A percentile compares a stretch with the other conserved stretches of the same genome.
phyloP scores from a whole-genome alignment of 2,888 invertebrate species.

The Dasysyrphus albostriatus region DNA sequence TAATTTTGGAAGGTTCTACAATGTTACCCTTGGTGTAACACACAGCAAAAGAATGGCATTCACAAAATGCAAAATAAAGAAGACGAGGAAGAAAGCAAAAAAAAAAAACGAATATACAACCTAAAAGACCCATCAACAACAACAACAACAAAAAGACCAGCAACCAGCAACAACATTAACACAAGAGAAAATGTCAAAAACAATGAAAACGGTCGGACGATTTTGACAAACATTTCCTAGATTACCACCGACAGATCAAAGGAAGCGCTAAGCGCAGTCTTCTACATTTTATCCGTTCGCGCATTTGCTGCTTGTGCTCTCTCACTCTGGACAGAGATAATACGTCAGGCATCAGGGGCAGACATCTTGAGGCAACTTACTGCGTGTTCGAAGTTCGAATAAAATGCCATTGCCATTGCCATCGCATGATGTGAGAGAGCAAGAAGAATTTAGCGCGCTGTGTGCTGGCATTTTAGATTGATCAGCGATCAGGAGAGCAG shows the following conservation, averaged over 20 bases:
- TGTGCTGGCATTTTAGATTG: constrained; percentile 18
- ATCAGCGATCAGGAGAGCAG: constrained; percentile 28
- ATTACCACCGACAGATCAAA: constrained; percentile 84
- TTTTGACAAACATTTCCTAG: constrained; percentile 85
- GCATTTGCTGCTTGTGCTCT: constrained; percentile 70
- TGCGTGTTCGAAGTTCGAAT: constrained; percentile 5
- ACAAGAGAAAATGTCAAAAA: constrained; percentile 82
- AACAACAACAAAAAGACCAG: constrained; percentile 65
- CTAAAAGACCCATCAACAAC: constrained; percentile 39
- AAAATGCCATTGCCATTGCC: background rate
- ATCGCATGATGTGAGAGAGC: background rate
- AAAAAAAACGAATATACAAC: background rate
- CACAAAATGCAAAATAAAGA: constrained; percentile 58
- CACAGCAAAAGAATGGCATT: constrained; percentile 34
- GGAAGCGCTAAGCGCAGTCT: constrained; percentile 78
- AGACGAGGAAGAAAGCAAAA: constrained; percentile 14
- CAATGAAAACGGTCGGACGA: constrained; percentile 84
- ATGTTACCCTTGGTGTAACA: constrained; percentile 50
- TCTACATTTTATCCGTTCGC: constrained; percentile 78
- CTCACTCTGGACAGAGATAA: constrained; percentile 57
- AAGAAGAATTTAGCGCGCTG: constrained; percentile 27
- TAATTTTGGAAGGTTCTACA: constrained; percentile 37
- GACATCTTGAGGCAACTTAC: constrained; percentile 2
- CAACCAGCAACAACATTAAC: constrained; percentile 43
- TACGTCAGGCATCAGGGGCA: constrained; percentile 5